phyloP scores from a whole-genome alignment of 2,113 vertebrate species.

The Excalfactoria chinensis region DNA sequence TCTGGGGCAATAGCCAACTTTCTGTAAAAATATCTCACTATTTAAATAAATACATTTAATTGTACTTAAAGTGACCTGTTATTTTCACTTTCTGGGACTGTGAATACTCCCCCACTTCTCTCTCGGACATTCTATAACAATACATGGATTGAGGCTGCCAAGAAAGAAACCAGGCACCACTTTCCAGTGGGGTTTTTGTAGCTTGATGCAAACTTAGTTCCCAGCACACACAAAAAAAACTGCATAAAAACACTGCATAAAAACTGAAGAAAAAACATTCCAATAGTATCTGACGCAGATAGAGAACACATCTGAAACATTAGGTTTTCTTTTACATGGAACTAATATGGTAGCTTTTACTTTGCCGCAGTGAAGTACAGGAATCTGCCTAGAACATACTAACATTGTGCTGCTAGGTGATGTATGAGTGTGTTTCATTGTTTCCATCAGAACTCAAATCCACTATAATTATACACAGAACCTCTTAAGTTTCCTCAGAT shows the following conservation, averaged over 20 bases:
- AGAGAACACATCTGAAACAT: not conserved
- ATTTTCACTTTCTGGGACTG: slow-evolving; percentile 18
- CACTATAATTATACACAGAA: not conserved
- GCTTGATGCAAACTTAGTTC: not conserved
- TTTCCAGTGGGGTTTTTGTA: not conserved
- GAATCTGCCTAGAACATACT: not conserved
- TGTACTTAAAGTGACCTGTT: slow-evolving; percentile 19
- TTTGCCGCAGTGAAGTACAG: not conserved
- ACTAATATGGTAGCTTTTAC: not conserved
- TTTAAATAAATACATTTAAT: slow-evolving; percentile 3
- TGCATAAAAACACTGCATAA: not conserved
- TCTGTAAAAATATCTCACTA: not conserved
- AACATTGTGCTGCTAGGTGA: not conserved
- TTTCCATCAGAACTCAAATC: not conserved
- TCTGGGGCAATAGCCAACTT: slow-evolving; percentile 47
- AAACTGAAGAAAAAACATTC: not conserved
- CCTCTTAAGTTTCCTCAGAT: not conserved
- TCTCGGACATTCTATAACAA: not conserved
- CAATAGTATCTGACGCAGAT: not conserved
- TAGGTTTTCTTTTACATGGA: not conserved
- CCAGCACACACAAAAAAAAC: not conserved
- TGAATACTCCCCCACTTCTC: not conserved
- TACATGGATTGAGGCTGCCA: not conserved
- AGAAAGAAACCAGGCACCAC: not conserved
- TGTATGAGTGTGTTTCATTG: not conserved